These are phyloP conservation scores for Poecilia wingei DNA, from an alignment of 2,797 vertebrate genomes.

Conservation along the genomic window DNA sequence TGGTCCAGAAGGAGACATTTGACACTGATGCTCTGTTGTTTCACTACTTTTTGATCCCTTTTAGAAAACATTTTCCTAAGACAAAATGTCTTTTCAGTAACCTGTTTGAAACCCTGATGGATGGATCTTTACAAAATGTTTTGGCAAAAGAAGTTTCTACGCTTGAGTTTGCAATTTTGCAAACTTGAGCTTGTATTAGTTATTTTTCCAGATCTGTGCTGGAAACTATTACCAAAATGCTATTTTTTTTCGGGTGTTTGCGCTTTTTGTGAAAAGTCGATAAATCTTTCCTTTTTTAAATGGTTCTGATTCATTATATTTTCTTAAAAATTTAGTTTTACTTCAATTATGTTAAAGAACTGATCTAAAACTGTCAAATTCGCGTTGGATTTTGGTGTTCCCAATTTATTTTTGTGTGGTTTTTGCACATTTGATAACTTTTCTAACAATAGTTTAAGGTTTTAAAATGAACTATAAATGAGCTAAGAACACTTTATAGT, in stretches of 20 bases:
- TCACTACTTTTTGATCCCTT: neutral
- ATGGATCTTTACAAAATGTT: neutral
- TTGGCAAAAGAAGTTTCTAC: neutral
- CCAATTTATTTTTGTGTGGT: neutral
- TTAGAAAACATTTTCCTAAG: neutral
- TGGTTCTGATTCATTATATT: neutral
- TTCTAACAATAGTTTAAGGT: neutral
- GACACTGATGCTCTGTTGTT: constrained; percentile 38
- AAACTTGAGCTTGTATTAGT: neutral
- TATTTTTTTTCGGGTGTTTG: neutral
- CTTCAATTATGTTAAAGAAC: neutral
- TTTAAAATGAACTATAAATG: neutral
- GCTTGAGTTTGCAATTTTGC: neutral
- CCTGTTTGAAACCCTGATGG: neutral
- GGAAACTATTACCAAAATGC: neutral
- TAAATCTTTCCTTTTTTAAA: neutral
- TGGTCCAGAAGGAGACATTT: constrained; percentile 18
- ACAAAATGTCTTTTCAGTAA: neutral
- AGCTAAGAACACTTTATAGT: neutral
- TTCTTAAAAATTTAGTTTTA: neutral
- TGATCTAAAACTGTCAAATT: neutral
- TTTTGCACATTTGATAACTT: neutral
- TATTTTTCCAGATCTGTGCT: neutral
- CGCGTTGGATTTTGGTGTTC: neutral
- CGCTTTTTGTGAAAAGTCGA: neutral